Evolutionary conservation across 2,113 vertebrate genomes (phyloP), one percentile per base, ranked within the genome.

Genomic region (Pseudorhombus dupliciocellatus): DNA sequence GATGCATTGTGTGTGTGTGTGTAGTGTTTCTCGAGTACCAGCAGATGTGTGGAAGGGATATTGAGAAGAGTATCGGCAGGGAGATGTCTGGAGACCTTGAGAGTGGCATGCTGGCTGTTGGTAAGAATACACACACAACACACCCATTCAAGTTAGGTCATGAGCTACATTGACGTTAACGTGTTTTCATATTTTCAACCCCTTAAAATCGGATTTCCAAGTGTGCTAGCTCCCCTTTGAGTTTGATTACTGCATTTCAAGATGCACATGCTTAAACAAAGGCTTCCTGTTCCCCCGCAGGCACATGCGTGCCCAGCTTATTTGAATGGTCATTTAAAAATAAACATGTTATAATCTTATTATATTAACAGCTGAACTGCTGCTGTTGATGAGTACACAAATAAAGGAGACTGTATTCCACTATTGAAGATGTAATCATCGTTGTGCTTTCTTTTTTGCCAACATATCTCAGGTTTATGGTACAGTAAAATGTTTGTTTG

Each of bases 71-170:
- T 68, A 97, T 99, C 48, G 62, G 73, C 66, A 94, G 97, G 57
- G 98, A 99, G 80, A 99, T 99, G 97, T 99, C 98, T 1, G 98
- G 98, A 64, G 95, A 98, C 77, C 94, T 99, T 69, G 98, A 99
- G 77, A 94, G 85, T 58, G 97, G 97, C 91, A 99, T 99, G 98
- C 31, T 98, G 90, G 97, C 98, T 24, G 96, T 99, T 57, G 97
- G 98, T 99, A 91, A 83, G 97, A 73, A 61, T 9, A 22, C 7
- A 56, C 46, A 37, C 48, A 30, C 4, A 18, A 46, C 40, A 48
- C 22, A 44, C 14, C 22, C 66, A 20, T 65, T 67, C 44, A 51
- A 37, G 24, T 65, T 24, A 46, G 8, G 3, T 53, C 15, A 42
- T 63, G 20, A 26, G 64, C 50, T 24, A 52, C 50, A 52, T 52